These are phyloP conservation scores for Phymatocera aterrima DNA, from an alignment of 2,888 invertebrate genomes.

Conservation along the genomic window DNA sequence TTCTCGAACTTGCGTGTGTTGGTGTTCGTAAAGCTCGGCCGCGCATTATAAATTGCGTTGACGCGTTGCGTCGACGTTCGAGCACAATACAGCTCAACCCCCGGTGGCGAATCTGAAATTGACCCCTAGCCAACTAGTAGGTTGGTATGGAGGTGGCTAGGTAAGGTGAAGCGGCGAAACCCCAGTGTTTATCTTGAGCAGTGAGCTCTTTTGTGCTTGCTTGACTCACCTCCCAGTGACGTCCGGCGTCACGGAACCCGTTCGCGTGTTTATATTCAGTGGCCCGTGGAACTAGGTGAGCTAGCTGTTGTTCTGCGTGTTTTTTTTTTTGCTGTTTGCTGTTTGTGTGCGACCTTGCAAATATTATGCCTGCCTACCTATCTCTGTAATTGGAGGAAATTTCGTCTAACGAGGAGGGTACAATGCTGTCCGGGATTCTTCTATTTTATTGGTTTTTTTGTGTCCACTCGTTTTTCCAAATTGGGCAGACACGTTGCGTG, in stretches of 20 bases:
- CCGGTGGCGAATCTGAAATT: conserved; percentile 2
- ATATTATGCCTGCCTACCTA: background rate
- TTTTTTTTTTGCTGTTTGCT: conserved; percentile 5
- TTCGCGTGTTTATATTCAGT: conserved; percentile 37
- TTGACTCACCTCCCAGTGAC: conserved; percentile 47
- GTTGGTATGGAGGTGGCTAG: conserved; percentile 47
- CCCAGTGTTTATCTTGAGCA: conserved; percentile 65
- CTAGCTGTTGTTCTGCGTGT: background rate
- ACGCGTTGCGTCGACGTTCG: conserved; percentile 1
- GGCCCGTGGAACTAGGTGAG: conserved; percentile 30
- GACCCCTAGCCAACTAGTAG: background rate
- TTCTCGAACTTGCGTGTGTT: background rate
- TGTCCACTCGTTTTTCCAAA: background rate
- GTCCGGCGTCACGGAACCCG: conserved; percentile 9
- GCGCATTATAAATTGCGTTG: too few species aligned
- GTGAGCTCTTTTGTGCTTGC: conserved; percentile 67
- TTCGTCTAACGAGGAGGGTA: too few species aligned
- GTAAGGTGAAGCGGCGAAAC: conserved; percentile 60
- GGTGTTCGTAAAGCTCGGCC: background rate
- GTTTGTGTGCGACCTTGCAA: background rate
- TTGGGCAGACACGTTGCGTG: background rate
- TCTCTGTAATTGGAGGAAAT: background rate
- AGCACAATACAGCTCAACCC: background rate
- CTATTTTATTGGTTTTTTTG: background rate
- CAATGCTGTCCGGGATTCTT: too few species aligned